Evolutionary conservation across 2,113 vertebrate genomes (phyloP).

Genomic region (Puffinus mauretanicus): DNA sequence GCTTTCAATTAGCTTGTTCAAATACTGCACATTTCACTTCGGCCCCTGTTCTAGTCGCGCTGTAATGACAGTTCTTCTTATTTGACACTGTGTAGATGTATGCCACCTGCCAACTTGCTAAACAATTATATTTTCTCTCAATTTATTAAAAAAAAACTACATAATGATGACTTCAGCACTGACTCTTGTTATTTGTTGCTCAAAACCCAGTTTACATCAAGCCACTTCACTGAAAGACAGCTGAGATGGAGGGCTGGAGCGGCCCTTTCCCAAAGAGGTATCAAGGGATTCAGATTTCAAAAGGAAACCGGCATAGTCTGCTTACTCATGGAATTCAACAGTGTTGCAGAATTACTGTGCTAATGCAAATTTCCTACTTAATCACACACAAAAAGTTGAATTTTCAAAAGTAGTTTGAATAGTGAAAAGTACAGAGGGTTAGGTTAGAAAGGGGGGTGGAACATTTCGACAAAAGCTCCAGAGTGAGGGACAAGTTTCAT

Average conservation of each 20-base stretch:
- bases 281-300: not conserved
- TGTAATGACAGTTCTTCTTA: not conserved
- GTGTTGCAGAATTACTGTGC: not conserved
- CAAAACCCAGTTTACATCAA: not conserved
- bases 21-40: accelerated
- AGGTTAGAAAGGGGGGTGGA: not conserved
- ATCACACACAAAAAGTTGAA: not conserved
- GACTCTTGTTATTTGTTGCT: not conserved
- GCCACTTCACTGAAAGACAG: not conserved
- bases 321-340: not conserved
- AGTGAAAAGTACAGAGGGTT: not conserved
- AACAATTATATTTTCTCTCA: not conserved
- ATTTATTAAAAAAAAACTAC: not conserved
- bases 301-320: not conserved
- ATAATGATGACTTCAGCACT: not conserved
- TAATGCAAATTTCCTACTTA: not conserved
- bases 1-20: too few species aligned
- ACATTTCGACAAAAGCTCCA: not conserved
- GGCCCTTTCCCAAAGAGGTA: not conserved
- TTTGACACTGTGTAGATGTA: not conserved
- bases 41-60: not conserved
- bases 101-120: not conserved
- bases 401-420: not conserved
- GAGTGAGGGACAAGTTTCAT: not conserved
- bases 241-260: not conserved